These are phyloP conservation scores for Hafferia zeledoni DNA, from an alignment of 2,797 vertebrate genomes.

Conservation along the genomic window DNA sequence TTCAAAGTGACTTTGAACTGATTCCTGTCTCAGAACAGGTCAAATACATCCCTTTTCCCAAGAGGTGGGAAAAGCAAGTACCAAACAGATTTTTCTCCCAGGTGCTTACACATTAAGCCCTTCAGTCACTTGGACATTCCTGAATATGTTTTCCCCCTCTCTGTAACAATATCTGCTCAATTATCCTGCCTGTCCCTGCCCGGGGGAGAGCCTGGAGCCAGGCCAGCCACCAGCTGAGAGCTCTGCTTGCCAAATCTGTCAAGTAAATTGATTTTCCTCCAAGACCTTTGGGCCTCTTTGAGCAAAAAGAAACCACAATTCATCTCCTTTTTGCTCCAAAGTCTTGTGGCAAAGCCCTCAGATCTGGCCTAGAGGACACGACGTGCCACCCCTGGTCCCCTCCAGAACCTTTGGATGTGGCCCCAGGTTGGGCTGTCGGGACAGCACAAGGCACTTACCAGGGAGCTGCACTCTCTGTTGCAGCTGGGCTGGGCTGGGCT, in stretches of 20 bases:
- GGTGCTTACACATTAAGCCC: background rate
- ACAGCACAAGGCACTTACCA: background rate
- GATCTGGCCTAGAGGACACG: background rate
- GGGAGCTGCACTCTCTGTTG: background rate
- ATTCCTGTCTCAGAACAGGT: background rate
- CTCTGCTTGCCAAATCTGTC: constrained; percentile 41
- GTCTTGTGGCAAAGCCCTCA: background rate
- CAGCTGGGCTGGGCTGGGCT: background rate
- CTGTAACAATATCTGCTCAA: constrained; percentile 20
- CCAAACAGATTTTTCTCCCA: background rate
- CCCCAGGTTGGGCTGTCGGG: background rate
- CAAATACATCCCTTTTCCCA: background rate
- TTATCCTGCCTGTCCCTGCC: constrained; percentile 24
- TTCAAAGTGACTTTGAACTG: background rate
- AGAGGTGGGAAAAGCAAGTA: background rate
- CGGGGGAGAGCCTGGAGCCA: background rate
- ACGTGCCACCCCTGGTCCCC: background rate
- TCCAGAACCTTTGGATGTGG: background rate
- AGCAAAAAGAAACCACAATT: background rate
- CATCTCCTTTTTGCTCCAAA: background rate
- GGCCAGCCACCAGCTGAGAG: constrained; percentile 48
- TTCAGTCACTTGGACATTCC: background rate
- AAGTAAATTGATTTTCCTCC: constrained; percentile 49
- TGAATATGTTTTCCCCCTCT: background rate
- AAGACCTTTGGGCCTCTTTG: background rate